Evolutionary conservation across 2,113 vertebrate species (phyloP).

Genomic region (Vimba vimba): DNA sequence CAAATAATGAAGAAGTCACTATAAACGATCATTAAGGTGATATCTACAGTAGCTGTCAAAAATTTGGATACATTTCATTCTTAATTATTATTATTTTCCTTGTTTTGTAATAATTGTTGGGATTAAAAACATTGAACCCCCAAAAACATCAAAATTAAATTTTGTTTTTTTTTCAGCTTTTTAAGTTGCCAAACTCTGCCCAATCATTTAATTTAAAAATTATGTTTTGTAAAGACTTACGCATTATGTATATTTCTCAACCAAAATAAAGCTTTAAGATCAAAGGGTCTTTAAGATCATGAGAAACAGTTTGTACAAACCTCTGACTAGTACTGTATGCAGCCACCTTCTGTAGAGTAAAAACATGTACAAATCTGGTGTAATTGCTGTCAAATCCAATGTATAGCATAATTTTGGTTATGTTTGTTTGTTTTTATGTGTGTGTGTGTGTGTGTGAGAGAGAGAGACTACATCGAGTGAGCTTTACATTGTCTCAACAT

Average conservation of each 20-base stretch:
- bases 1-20: neutral
- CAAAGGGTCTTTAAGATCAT: neutral
- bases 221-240: neutral
- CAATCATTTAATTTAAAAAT: neutral
- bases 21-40: neutral
- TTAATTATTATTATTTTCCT: neutral
- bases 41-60: neutral
- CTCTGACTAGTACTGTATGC: neutral
- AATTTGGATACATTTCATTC: neutral
- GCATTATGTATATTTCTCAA: neutral
- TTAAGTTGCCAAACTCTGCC: neutral
- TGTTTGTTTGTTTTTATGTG: neutral
- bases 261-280: neutral
- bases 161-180: neutral
- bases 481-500: neutral
- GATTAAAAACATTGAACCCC: neutral
- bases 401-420: neutral
- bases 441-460: neutral
- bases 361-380: neutral
- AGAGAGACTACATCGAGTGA: neutral
- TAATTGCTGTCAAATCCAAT: neutral
- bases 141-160: neutral
- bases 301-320: neutral
- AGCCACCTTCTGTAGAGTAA: neutral
- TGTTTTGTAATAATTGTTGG: neutral